Base-by-base conservation (phyloP, 2,797 vertebrate species). In the Gadopsis bispinosus region DNA sequence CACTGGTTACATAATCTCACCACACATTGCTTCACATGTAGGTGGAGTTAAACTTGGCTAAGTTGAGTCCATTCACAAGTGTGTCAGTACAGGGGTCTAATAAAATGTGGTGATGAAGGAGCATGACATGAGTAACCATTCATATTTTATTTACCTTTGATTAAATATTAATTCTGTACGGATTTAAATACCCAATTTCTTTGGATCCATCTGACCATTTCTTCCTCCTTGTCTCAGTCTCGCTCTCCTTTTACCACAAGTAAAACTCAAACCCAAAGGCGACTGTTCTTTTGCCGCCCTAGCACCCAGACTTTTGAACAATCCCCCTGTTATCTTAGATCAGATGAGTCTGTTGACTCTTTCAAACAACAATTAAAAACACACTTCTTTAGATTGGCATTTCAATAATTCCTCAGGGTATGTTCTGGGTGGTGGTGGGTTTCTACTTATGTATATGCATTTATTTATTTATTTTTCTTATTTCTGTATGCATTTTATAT, bases 1-100 rank as follows among this genome's bases (percentile, higher is more conserved):
- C 63, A 77, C 6, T 5, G 55, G 73, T 88, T 88, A 19, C 83
- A 80, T 81, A 80, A 89, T 60, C 60, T 73, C 51, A 72, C 77
- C 77, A 77, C 74, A 78, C 55, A 72, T 48, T 54, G 73, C 66
- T 71, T 56, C 33, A 68, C 41, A 47, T 68, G 87, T 73, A 73
- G 85, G 85, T 81, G 73, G 81, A 87, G 75, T 82, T 89, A 83
- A 83, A 81, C 86, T 87, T 87, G 81, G 74, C 63, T 19, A 20
- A 48, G 54, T 65, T 70, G 81, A 88, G 83, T 71, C 72, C 77
- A 85, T 86, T 89, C 68, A 83, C 58, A 87, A 80, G 55, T 53
- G 70, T 81, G 45, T 79, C 56, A 78, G 62, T 63, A 39, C 20
- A 75, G 35, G 0, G 5, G 22, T 61, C 10, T 22, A 54, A 43